Evolutionary conservation across 64 coral and sea anemone genomes (phyloP).

Genomic region (Stichodactyla helianthus): DNA sequence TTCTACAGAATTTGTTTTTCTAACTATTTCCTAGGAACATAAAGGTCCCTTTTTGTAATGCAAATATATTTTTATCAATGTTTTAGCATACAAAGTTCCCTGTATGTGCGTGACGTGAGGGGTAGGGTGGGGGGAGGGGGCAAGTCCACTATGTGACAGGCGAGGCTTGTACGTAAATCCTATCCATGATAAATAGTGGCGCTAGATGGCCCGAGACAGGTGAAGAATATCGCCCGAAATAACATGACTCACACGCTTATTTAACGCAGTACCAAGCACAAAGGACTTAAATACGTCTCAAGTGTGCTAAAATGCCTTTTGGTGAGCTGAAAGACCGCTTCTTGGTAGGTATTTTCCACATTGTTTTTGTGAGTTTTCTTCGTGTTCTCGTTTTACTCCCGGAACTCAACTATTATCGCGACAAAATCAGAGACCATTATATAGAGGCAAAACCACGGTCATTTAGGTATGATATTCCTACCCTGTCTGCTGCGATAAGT

Average conservation of each 20-base stretch:
- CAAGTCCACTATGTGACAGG: no score
- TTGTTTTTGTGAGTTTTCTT: background rate
- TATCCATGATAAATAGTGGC: background rate
- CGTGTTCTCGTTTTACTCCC: background rate
- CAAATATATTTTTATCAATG: background rate
- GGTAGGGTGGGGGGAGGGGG: background rate
- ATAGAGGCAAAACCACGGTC: background rate
- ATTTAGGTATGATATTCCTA: background rate
- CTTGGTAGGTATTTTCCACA: constrained; percentile 20
- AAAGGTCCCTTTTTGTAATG: background rate
- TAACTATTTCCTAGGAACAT: background rate
- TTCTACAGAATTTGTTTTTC: background rate
- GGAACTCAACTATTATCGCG: background rate
- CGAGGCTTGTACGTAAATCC: no score
- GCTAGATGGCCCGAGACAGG: background rate
- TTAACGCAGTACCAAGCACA: background rate
- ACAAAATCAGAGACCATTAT: background rate
- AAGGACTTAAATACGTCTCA: background rate
- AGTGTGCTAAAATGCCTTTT: constrained; percentile 27
- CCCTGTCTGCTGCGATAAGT: background rate
- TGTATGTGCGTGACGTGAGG: background rate
- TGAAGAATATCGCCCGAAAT: background rate
- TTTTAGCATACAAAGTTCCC: background rate
- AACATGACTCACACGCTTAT: background rate
- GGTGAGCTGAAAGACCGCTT: constrained; percentile 31